phyloP scores from a whole-genome alignment of 2,113 vertebrate species.

The Gorsachius goisagi region DNA sequence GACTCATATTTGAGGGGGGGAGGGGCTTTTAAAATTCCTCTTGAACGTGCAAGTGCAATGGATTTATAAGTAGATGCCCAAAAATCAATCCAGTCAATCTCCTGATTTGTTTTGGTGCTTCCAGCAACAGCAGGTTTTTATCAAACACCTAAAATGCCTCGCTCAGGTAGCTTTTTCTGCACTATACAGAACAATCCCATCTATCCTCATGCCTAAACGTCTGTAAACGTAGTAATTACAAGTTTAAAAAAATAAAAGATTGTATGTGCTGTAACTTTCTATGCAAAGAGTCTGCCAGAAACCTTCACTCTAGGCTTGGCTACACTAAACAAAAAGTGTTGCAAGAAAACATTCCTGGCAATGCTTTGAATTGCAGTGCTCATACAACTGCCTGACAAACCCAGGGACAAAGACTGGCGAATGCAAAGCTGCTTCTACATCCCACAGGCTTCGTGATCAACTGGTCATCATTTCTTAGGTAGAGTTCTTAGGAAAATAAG shows the following conservation, averaged over 20 bases:
- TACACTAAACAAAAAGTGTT: neutral
- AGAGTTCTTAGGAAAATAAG: neutral
- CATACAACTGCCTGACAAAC: neutral
- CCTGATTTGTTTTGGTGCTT: neutral
- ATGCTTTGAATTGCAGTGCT: neutral
- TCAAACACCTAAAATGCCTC: neutral
- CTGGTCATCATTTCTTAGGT: neutral
- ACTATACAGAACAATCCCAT: neutral
- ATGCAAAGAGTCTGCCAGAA: neutral
- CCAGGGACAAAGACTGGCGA: neutral
- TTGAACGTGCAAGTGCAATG: neutral
- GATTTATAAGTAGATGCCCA: neutral
- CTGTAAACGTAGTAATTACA: neutral
- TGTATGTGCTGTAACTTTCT: neutral
- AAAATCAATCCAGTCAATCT: neutral
- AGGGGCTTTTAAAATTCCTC: neutral
- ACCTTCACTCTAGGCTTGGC: neutral
- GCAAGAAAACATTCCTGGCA: slow-evolving; percentile 26
- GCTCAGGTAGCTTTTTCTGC: neutral
- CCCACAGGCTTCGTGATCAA: neutral
- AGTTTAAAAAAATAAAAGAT: neutral
- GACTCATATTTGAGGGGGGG: neutral
- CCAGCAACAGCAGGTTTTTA: neutral
- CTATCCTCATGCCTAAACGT: neutral
- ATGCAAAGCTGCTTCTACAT: neutral